Evolutionary conservation across 2,113 vertebrate genomes (phyloP).

Genomic region (Centrocercus urophasianus): DNA sequence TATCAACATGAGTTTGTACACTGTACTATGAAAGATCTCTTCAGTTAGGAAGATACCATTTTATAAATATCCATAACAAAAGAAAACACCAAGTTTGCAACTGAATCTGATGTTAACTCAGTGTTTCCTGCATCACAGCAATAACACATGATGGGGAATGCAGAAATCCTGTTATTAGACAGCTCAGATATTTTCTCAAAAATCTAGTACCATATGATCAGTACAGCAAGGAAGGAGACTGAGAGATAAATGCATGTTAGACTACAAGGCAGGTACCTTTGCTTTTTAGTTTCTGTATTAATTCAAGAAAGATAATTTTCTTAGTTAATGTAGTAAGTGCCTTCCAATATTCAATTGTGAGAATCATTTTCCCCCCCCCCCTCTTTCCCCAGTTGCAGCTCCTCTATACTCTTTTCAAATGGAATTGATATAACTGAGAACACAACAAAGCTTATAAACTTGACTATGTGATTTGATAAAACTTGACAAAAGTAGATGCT

Average conservation of each 20-base stretch:
- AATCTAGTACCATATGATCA: background rate
- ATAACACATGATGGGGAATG: background rate
- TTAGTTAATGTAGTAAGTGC: background rate
- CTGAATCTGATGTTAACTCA: background rate
- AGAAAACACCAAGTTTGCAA: constrained; percentile 46
- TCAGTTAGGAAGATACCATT: constrained; percentile 76
- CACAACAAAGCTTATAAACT: constrained; percentile 82
- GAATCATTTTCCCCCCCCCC: background rate
- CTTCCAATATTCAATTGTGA: background rate
- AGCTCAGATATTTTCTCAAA: background rate
- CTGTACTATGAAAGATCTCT: constrained; percentile 63
- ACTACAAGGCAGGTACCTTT: background rate
- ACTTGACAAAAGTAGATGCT: constrained; percentile 83
- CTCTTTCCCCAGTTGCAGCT: background rate
- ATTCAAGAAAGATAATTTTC: background rate
- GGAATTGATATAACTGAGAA: constrained; percentile 66
- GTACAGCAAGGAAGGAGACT: background rate
- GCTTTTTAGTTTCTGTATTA: background rate
- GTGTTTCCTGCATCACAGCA: background rate
- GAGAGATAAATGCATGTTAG: background rate
- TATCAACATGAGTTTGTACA: background rate
- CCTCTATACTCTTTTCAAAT: background rate
- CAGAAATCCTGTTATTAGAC: background rate
- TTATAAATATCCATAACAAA: constrained; percentile 72
- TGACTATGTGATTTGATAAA: constrained; percentile 85